These are phyloP conservation scores for Zaprionus davidi DNA, from an alignment of 1,140 invertebrate species.

Conservation along the genomic window DNA sequence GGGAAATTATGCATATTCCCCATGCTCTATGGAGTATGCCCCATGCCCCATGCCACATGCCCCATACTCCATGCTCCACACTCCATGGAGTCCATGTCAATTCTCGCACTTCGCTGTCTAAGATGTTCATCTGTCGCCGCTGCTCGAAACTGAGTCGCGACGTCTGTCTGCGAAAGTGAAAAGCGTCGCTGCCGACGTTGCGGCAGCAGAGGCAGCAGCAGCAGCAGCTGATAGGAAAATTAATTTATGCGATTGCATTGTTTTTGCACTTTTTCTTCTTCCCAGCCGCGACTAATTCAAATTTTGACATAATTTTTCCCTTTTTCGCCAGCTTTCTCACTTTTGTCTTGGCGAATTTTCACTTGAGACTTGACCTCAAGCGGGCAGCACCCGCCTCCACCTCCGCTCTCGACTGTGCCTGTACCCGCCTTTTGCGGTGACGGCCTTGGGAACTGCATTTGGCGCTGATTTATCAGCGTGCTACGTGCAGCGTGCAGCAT, in stretches of 20 bases:
- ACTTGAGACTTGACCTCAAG: conserved; percentile 69
- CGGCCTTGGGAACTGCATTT: conserved; percentile 71
- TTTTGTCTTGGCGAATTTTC: conserved; percentile 70
- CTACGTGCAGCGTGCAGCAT: conserved; percentile 4
- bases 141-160: conserved; percentile 50
- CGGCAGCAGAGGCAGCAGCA: conserved; percentile 6
- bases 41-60: too few species aligned
- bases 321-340: conserved; percentile 65
- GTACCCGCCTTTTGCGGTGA: conserved; percentile 13
- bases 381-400: conserved; percentile 1
- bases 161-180: conserved; percentile 67
- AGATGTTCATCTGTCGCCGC: conserved; percentile 45
- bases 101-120: conserved; percentile 49
- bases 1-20: conserved; percentile 31
- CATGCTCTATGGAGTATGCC: neutral
- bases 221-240: conserved; percentile 63
- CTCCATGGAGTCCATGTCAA: conserved; percentile 16
- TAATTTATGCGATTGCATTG: conserved; percentile 72
- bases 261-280: conserved; percentile 49
- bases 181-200: conserved; percentile 42
- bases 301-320: conserved; percentile 79
- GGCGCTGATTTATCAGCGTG: conserved; percentile 60
- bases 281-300: conserved; percentile 64
- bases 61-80: too few species aligned
- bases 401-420: neutral